phyloP scores from a whole-genome alignment of 2,888 invertebrate species.

The Troides aeacus region DNA sequence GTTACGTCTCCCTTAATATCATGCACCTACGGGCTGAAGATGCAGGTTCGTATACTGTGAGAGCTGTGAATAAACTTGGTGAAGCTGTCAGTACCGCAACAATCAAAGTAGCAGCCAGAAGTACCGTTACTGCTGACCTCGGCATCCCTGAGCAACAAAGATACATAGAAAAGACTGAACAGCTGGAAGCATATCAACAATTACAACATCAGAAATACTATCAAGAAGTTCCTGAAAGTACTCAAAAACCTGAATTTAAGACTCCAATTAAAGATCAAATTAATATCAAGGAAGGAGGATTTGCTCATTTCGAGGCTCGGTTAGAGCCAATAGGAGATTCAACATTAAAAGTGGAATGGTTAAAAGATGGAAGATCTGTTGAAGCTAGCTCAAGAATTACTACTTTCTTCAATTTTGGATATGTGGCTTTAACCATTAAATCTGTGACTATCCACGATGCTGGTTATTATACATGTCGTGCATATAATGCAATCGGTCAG shows the following conservation, averaged over 20 bases:
- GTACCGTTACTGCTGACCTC: slow-evolving; percentile 91
- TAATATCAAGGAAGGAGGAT: slow-evolving; percentile 93
- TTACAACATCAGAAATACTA: slow-evolving; percentile 89
- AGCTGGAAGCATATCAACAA: slow-evolving; percentile 93
- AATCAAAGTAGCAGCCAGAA: slow-evolving; percentile 87
- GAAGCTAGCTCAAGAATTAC: slow-evolving; percentile 96
- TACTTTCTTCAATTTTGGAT: slow-evolving; percentile 96
- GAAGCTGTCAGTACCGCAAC: slow-evolving; percentile 93
- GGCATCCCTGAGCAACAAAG: slow-evolving; percentile 94
- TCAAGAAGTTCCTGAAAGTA: slow-evolving; percentile 89
- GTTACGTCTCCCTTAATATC: slow-evolving; percentile 98
- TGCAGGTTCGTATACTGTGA: slow-evolving; percentile 95
- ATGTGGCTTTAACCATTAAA: slow-evolving; percentile 96
- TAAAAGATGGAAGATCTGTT: slow-evolving; percentile 93
- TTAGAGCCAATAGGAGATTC: slow-evolving; percentile 96
- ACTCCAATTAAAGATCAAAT: slow-evolving; percentile 93
- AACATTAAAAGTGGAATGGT: slow-evolving; percentile 94
- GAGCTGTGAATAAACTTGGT: slow-evolving; percentile 94
- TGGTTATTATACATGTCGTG: slow-evolving; percentile 93
- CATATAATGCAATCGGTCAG: slow-evolving; percentile 92
- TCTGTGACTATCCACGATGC: slow-evolving; percentile 94
- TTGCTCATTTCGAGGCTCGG: slow-evolving; percentile 97
- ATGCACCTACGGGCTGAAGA: slow-evolving; percentile 99
- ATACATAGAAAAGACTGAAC: slow-evolving; percentile 95
- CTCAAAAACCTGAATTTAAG: slow-evolving; percentile 91